Conservation (phyloP, 2,113 vertebrate species). For the Indicator maculatus region DNA sequence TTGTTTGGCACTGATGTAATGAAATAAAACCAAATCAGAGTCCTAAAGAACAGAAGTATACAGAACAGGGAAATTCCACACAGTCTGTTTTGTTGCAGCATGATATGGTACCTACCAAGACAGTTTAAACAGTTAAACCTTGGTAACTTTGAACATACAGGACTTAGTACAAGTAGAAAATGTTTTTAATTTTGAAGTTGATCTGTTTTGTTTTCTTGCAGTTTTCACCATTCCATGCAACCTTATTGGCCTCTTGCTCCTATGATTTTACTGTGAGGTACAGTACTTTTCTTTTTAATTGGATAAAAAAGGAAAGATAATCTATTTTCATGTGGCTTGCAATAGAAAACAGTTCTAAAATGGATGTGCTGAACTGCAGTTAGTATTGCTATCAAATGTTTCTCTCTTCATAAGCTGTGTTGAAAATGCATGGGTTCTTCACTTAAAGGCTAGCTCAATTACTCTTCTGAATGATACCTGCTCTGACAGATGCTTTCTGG, state of each 20-base stretch:
- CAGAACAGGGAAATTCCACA: neutral
- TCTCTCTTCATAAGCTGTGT: neutral
- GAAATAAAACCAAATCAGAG: neutral
- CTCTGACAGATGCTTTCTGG: conserved; percentile 22
- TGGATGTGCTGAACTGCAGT: neutral
- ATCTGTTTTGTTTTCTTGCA: conserved; percentile 69
- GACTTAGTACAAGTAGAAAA: too few relatives aligned
- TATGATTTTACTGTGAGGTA: conserved; percentile 98
- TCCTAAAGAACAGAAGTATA: neutral
- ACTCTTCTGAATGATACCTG: neutral
- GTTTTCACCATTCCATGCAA: conserved; percentile 92
- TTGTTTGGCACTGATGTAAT: neutral
- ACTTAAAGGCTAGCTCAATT: neutral
- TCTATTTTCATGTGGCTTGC: neutral
- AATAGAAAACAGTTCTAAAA: neutral
- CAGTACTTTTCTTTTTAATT: conserved; percentile 24
- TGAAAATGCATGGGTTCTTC: neutral
- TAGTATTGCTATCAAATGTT: neutral
- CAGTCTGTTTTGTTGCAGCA: neutral
- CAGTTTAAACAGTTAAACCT: neutral
- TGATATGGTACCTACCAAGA: neutral
- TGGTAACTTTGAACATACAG: too few relatives aligned
- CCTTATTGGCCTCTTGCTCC: conserved; percentile 89
- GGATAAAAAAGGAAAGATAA: neutral
- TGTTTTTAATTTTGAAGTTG: neutral